Base-by-base conservation (phyloP, 2,888 invertebrate genomes). In the Ormyrus labotus region DNA sequence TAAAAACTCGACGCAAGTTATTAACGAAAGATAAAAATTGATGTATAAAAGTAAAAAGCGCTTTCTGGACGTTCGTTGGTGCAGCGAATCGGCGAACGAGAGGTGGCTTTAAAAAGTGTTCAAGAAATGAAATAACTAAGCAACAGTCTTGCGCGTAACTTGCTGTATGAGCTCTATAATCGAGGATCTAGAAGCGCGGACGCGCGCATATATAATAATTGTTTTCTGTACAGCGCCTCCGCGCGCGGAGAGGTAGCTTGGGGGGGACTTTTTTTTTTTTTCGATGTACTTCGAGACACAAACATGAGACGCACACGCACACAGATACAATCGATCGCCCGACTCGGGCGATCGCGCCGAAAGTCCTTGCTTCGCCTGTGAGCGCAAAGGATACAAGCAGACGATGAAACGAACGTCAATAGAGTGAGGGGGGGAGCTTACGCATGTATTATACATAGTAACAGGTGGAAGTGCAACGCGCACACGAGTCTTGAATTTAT, bases 401-500 rank as follows among this genome's bases (percentile, higher is more conserved):
- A 55, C 55, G 73, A 64, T 73, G 60, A 75, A 75, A 60, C 51
- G 74, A 55, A 34, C 48, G 61, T 10, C 51, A 47, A 10, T 11
- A 48, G 72, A 50, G 58, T 8, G 47, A 48, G n/a, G 11, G 61
- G 47, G 55, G 13, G 53, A 57, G 9, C 47, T 78, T 61, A 65
- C 45, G 57, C 70, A 65, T 74, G 79, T 68, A 73, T 73, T 68
- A 73, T 73, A 73, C 78, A 79, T 69, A 65, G 61, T 60, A 80
- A 80, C 80, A 75, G 80, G 75, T 80, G 74, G 50, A 67, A 48
- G 65, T 55, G 78, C 67, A n/a, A 11, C 77, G 71, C 53, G 50
- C 55, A 61, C 34, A 34, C 75, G 72, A 67, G 76, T 77, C 68
- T 68, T 77, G 77, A 72, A 81, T 81, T 76, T 77, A 77, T 81